A percentile compares a stretch with the other conserved stretches of the same genome.
phyloP scores from a whole-genome alignment of 2,113 vertebrate species.

The Willisornis vidua region DNA sequence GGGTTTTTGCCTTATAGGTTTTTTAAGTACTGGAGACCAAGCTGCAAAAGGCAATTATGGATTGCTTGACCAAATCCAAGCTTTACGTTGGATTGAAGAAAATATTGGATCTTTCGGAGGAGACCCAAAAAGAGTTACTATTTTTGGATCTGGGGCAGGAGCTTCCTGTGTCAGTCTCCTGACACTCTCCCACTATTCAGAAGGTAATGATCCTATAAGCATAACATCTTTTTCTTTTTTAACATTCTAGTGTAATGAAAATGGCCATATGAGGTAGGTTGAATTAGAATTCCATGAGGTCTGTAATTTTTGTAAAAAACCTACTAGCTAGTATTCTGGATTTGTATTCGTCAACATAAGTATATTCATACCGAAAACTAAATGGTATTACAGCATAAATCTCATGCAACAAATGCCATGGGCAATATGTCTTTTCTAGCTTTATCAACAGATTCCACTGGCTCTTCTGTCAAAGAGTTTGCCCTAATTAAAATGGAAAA shows the following conservation, averaged over 20 bases:
- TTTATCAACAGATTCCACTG: background rate
- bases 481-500: background rate
- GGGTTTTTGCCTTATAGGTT: conserved; percentile 77
- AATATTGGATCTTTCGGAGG: conserved; percentile 95
- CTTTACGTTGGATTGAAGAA: conserved; percentile 95
- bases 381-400: background rate
- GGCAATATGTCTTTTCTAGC: background rate
- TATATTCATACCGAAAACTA: background rate
- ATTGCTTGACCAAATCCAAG: conserved; percentile 96
- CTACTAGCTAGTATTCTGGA: background rate
- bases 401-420: background rate
- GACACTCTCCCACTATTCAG: conserved; percentile 95
- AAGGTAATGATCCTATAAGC: conserved; percentile 81
- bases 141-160: conserved; percentile 95
- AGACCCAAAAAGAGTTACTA: conserved; percentile 93
- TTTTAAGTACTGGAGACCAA: conserved; percentile 96
- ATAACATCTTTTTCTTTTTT: background rate
- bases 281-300: background rate
- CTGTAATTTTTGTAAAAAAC: background rate
- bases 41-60: conserved; percentile 97
- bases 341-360: background rate
- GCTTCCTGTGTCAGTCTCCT: conserved; percentile 95
- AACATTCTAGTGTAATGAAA: background rate
- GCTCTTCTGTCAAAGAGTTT: background rate
- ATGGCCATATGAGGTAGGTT: background rate